A percentile compares a stretch with the other conserved stretches of the same genome.
These are phyloP conservation scores for Pantelozetes paolii DNA, from an alignment of 2,888 invertebrate genomes.

Conservation along the genomic window DNA sequence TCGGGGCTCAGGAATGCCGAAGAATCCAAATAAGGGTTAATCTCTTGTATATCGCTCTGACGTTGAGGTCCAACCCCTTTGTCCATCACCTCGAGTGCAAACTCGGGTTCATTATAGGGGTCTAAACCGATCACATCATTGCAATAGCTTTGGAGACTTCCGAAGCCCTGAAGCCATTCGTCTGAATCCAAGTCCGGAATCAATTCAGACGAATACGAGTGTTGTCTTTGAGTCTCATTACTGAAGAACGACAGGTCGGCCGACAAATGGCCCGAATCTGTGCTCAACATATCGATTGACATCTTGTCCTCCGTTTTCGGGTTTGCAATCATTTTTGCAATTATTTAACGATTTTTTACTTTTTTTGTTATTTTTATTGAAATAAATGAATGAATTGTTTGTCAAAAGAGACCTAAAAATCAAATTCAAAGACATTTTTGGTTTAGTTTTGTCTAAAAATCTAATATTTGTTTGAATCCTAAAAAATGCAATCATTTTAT, in stretches of 20 bases:
- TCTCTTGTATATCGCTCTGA: not conserved
- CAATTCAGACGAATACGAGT: not conserved
- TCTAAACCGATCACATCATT: not conserved
- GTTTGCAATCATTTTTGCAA: not conserved
- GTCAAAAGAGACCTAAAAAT: constrained; percentile 15
- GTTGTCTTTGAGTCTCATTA: not conserved
- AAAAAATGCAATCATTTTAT: not conserved
- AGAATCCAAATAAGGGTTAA: not conserved
- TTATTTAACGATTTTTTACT: not conserved
- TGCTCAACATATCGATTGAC: not conserved
- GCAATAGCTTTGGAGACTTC: not conserved
- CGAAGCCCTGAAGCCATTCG: constrained; percentile 22
- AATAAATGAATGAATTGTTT: not conserved
- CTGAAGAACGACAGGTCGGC: not conserved
- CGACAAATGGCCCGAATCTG: not conserved
- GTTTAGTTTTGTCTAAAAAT: not conserved
- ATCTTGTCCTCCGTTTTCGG: not conserved
- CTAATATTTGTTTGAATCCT: not conserved
- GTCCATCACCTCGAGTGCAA: constrained; percentile 13
- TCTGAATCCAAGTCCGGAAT: not conserved
- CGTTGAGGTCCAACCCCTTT: constrained; percentile 5
- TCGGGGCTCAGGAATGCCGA: constrained; percentile 16
- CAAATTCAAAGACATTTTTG: not conserved
- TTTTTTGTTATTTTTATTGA: not conserved
- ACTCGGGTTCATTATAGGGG: constrained; percentile 26